phyloP scores from a whole-genome alignment of 2,797 vertebrate genomes.

The Nannoperca australis region DNA sequence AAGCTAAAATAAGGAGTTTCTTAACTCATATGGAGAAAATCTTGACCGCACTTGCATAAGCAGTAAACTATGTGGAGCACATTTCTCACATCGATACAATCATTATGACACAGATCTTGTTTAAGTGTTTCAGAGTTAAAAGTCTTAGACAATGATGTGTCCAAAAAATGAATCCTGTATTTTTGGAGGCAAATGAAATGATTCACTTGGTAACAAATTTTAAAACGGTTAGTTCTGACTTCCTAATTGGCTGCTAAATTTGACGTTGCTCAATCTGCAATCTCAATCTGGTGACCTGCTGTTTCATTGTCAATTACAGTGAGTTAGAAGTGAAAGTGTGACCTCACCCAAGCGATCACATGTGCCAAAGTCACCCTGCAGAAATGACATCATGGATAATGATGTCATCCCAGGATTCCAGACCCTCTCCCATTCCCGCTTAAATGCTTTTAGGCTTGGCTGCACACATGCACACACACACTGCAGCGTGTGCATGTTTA shows the following conservation, averaged over 20 bases:
- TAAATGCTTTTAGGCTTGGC: constrained; percentile 83
- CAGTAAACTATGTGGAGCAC: background rate
- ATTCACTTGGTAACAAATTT: constrained; percentile 35
- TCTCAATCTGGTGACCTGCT: constrained; percentile 40
- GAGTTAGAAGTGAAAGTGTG: constrained; percentile 76
- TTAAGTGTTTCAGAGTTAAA: constrained; percentile 1
- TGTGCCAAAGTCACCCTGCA: constrained; percentile 85
- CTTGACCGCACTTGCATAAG: constrained; percentile 33
- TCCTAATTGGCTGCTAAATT: constrained; percentile 55
- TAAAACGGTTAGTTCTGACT: constrained; percentile 36
- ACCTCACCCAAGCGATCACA: constrained; percentile 79
- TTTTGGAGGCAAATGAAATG: constrained; percentile 20
- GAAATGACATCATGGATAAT: constrained; percentile 85
- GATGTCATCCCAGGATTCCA: constrained; percentile 85
- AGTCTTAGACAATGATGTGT: background rate
- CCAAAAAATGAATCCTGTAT: background rate
- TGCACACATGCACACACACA: constrained; percentile 49
- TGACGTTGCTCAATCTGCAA: constrained; percentile 60
- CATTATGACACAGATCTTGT: constrained; percentile 10
- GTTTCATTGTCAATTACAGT: constrained; percentile 76
- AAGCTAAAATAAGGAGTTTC: background rate
- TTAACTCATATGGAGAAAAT: constrained; percentile 39
- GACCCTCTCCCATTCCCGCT: constrained; percentile 81
- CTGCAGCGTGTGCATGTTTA: background rate
- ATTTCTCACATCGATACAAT: constrained; percentile 29